Percentiles rank a stretch among this genome's conserved stretches.
These are phyloP conservation scores for Phenganax stokvisi DNA, from an alignment of 92 coral and sea anemone genomes.

Conservation along the genomic window DNA sequence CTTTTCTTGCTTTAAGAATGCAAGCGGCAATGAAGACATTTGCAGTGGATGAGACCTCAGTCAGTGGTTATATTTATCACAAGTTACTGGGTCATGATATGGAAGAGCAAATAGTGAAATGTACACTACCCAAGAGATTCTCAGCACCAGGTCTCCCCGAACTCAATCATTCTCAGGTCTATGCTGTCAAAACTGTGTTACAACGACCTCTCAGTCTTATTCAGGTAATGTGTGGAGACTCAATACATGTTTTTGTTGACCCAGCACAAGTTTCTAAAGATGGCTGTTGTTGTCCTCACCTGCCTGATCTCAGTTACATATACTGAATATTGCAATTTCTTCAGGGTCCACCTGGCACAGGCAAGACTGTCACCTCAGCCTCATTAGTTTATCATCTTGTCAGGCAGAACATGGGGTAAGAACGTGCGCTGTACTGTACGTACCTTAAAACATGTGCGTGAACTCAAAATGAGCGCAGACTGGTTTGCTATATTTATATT, in stretches of 20 bases:
- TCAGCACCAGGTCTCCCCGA: slow-evolving; percentile 98
- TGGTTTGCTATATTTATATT: no score
- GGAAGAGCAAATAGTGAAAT: slow-evolving; percentile 96
- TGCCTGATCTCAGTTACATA: neutral
- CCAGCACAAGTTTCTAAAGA: neutral
- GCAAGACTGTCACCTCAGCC: slow-evolving; percentile 97
- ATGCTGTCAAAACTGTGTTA: slow-evolving; percentile 96
- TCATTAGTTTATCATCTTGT: slow-evolving; percentile 88
- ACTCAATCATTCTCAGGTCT: slow-evolving; percentile 97
- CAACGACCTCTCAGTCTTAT: slow-evolving; percentile 97
- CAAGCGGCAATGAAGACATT: slow-evolving; percentile 99
- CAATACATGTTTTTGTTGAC: neutral
- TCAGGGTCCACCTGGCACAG: slow-evolving; percentile 99
- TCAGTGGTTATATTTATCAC: slow-evolving; percentile 97
- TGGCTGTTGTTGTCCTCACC: neutral
- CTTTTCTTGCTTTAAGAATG: slow-evolving; percentile 53
- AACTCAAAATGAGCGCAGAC: neutral
- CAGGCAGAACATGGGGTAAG: slow-evolving; percentile 94
- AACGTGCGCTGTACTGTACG: neutral
- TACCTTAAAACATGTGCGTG: neutral
- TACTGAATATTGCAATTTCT: neutral
- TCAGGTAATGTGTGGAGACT: slow-evolving; percentile 54
- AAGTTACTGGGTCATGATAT: slow-evolving; percentile 97
- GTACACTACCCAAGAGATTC: slow-evolving; percentile 95
- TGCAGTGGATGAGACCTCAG: slow-evolving; percentile 99